Conservation (phyloP, 2,888 invertebrate species). For the Graphium colonna region DNA sequence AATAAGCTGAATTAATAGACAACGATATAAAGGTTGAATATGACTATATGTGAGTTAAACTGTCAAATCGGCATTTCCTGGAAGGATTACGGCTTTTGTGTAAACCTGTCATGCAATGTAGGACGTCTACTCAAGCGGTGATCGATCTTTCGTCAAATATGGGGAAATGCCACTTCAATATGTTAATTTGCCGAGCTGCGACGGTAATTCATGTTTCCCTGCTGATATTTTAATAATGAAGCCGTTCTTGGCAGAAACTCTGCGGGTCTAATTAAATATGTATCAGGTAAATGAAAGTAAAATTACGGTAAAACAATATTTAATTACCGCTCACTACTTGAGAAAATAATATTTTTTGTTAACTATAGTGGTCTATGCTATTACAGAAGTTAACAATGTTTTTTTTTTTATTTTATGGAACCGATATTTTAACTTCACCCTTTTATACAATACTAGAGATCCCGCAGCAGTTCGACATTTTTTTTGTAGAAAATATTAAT, state of each 20-base stretch:
- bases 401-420: too few relatives aligned
- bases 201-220: constrained; percentile 5
- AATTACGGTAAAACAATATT: not conserved
- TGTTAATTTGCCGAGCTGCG: constrained; percentile 15
- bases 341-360: not conserved
- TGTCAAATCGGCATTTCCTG: not conserved
- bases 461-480: too few relatives aligned
- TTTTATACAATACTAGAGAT: too few relatives aligned
- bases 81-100: not conserved
- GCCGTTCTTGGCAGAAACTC: not conserved
- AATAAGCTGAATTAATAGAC: not conserved
- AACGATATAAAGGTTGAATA: not conserved
- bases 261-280: not conserved
- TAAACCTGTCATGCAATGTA: constrained; percentile 9
- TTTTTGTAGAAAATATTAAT: too few relatives aligned
- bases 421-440: too few relatives aligned
- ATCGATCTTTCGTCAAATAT: constrained; percentile 17
- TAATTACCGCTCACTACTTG: not conserved
- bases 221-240: not conserved
- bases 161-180: constrained; percentile 11
- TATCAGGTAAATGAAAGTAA: not conserved
- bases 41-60: not conserved
- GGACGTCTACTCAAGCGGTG: constrained; percentile 15
- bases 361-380: too few relatives aligned
- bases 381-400: too few relatives aligned